Evolutionary conservation across 2,797 vertebrate genomes (phyloP).

Genomic region (Danio albolineatus): DNA sequence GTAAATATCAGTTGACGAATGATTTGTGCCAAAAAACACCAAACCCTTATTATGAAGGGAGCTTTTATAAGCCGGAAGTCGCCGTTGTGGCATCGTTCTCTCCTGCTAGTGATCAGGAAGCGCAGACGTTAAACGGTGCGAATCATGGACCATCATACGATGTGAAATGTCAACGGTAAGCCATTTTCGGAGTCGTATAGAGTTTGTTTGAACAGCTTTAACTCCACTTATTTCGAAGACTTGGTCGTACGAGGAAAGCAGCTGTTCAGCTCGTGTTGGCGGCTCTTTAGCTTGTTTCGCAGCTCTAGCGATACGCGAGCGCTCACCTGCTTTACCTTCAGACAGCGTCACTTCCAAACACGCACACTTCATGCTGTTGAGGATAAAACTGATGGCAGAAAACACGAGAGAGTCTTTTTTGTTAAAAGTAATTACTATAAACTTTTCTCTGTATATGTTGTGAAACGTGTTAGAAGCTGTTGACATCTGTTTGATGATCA

Average conservation of each 20-base stretch:
- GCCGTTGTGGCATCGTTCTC: constrained; percentile 3
- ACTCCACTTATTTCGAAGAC: background rate
- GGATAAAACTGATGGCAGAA: background rate
- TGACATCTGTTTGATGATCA: background rate
- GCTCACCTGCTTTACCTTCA: background rate
- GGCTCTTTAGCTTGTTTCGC: constrained; percentile 15
- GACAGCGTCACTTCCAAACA: background rate
- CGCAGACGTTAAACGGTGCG: constrained; percentile 47
- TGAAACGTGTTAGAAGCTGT: constrained; percentile 5
- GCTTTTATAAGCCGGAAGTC: constrained; percentile 43
- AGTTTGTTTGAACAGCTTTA: background rate
- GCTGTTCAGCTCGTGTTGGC: constrained; percentile 10
- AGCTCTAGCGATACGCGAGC: constrained; percentile 7
- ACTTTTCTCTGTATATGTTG: background rate
- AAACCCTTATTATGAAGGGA: constrained; percentile 14
- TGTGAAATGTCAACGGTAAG: constrained; percentile 67
- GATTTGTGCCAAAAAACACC: background rate
- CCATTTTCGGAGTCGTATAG: background rate
- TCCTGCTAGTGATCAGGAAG: constrained; percentile 51
- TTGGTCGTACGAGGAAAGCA: background rate
- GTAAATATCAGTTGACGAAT: background rate
- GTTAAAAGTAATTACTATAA: background rate
- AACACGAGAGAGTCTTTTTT: background rate
- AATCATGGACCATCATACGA: constrained; percentile 56
- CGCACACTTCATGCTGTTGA: constrained; percentile 9